These are phyloP conservation scores for Cotesia typhae DNA, from an alignment of 1,140 invertebrate genomes.

Conservation along the genomic window DNA sequence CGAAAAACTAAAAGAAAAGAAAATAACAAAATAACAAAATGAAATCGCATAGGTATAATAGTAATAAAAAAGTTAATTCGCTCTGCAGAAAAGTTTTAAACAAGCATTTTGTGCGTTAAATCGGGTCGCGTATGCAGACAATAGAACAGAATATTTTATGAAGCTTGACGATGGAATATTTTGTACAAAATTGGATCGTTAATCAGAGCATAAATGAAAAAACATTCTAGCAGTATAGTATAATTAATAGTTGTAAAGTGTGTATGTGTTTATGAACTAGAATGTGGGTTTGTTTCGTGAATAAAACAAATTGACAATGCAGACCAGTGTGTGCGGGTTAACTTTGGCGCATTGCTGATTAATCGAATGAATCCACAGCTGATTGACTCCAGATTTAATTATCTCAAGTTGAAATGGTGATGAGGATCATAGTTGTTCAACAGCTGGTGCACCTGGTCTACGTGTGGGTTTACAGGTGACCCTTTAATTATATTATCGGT, in stretches of 20 bases:
- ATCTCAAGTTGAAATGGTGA: constrained; percentile 30
- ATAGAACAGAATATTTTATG: constrained; percentile 13
- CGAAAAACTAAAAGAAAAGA: no score
- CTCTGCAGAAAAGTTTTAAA: background rate
- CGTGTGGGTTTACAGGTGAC: constrained; percentile 28
- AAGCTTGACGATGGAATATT: constrained; percentile 2
- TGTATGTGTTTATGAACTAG: no score
- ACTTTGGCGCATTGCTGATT: constrained; percentile 48
- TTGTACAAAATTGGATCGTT: constrained; percentile 21
- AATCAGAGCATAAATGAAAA: constrained; percentile 15
- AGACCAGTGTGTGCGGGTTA: constrained; percentile 35
- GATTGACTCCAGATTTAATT: constrained; percentile 55
- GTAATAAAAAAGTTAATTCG: no score
- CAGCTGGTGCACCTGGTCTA: constrained; percentile 23
- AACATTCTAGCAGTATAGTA: background rate
- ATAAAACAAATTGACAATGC: constrained; percentile 47
- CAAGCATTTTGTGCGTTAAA: background rate
- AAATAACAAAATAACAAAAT: no score
- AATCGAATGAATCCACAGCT: constrained; percentile 51
- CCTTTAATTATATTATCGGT: constrained; percentile 49
- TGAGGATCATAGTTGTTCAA: constrained; percentile 40
- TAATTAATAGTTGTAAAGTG: no score
- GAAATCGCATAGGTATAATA: no score
- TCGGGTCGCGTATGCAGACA: no score
- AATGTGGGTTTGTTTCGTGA: background rate